These are phyloP conservation scores for Watsonalla binaria DNA, from an alignment of 2,888 invertebrate genomes.

Conservation along the genomic window DNA sequence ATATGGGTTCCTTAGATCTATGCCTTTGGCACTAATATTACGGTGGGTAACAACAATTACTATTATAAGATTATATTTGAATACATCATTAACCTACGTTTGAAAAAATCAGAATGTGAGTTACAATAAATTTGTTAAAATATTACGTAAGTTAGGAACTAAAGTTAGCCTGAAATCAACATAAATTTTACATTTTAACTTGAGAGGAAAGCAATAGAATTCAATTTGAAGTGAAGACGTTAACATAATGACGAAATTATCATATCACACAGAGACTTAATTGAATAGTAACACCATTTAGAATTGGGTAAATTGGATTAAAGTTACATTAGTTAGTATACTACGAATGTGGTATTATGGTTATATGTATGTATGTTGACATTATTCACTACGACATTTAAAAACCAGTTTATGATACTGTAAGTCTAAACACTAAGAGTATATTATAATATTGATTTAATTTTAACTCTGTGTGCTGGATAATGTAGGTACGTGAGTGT, in stretches of 20 bases:
- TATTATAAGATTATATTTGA: constrained; percentile 8
- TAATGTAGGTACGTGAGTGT: neutral
- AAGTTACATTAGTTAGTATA: neutral
- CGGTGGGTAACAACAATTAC: constrained; percentile 12
- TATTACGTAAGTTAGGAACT: too few relatives aligned
- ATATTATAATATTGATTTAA: too few relatives aligned
- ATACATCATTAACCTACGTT: neutral
- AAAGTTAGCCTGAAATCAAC: too few relatives aligned
- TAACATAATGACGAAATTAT: constrained; percentile 25
- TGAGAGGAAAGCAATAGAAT: neutral
- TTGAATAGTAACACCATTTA: neutral
- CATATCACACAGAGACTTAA: constrained; percentile 35
- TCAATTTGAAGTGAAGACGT: neutral
- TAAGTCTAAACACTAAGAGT: neutral
- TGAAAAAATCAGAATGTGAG: too few relatives aligned
- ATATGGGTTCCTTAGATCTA: constrained; percentile 44
- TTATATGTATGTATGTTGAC: neutral
- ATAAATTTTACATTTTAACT: neutral
- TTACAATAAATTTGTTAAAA: too few relatives aligned
- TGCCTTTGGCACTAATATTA: constrained; percentile 46
- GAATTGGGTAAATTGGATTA: neutral
- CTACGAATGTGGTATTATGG: neutral
- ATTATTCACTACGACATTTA: neutral
- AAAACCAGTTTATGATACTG: neutral
- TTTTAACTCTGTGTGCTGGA: neutral